Base-by-base conservation (phyloP, 2,888 invertebrate genomes). In the Minunthozetes semirufus region DNA sequence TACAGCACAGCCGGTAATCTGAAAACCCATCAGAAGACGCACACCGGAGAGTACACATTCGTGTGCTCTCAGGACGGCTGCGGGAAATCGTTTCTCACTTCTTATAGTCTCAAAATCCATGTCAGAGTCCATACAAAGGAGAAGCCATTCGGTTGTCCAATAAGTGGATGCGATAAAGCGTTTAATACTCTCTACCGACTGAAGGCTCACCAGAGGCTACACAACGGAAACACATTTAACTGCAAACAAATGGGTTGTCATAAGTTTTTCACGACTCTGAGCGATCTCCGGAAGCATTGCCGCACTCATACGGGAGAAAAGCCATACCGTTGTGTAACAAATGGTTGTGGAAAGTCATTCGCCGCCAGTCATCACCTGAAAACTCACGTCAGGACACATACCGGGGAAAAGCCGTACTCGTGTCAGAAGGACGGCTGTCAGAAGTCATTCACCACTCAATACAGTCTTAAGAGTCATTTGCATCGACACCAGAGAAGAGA, bases 1-100 rank as follows among this genome's bases (percentile, higher is more conserved):
- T 95, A 95, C 83, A 94, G 93, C 82, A 95, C 95, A 8, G 90
- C 93, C 79, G 95, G 95, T 72, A 96, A 96, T 85, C 86, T 96
- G 79, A 88, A 93, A 81, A 95, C 95, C 77, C 96, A 96, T 85
- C 89, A 93, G 87, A 96, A 95, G 86, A 94, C 94, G 75, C 95
- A 96, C 82, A 92, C 90, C 89, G 95, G 95, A 81, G 95, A 96
- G 86, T 95, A 91, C 85, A 88, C 91, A 81, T 96, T 95, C 85
- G 90, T 92, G 84, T 96, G 95, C 84, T 87, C 89, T 53, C 90
- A 93, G 83, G 88, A 89, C 77, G 88, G 88, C 79, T 96, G 96
- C 84, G 91, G 91, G 77, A 95, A 95, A 85, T 91, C 93, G 77
- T 96, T 96, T 85, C 87, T 96, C 76, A 95, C 94, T 29, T 94